Evolutionary conservation across 2,113 vertebrate genomes (phyloP).

Genomic region (Crotalus viridis): DNA sequence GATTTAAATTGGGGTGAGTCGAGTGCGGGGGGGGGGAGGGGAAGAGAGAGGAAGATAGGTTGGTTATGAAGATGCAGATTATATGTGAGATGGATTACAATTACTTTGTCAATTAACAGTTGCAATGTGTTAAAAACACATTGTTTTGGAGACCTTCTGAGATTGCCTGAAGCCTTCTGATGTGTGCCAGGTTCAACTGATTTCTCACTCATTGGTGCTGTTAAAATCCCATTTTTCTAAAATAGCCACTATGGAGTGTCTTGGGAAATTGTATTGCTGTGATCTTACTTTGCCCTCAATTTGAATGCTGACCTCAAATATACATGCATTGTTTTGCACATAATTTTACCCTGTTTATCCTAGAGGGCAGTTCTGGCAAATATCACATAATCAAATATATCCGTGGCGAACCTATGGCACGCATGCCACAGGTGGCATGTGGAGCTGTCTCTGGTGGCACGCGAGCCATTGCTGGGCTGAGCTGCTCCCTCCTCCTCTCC

Average conservation of each 20-base stretch:
- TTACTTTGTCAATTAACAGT: not conserved
- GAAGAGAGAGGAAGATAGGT: not conserved
- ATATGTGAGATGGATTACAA: not conserved
- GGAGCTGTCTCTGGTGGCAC: too few species aligned
- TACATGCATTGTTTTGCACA: not conserved
- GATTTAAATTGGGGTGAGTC: not conserved
- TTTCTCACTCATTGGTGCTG: not conserved
- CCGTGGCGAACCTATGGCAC: too few species aligned
- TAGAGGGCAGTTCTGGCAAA: not conserved
- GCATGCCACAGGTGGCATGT: too few species aligned
- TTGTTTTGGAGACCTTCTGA: not conserved
- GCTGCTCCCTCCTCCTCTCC: too few species aligned
- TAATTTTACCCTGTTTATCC: not conserved
- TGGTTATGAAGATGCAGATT: not conserved
- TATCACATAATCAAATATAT: not conserved
- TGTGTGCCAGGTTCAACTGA: not conserved
- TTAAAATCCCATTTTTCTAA: not conserved
- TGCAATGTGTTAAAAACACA: not conserved
- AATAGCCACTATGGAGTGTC: not conserved
- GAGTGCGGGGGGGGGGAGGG: not conserved
- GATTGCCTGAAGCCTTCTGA: not conserved
- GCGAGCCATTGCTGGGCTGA: too few species aligned
- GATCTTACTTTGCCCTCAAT: not conserved
- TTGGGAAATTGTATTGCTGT: not conserved
- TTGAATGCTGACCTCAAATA: not conserved